A percentile compares a stretch with the other conserved stretches of the same genome.
Conservation (phyloP, 2,888 invertebrate genomes). For the Notodonta ziczac region DNA sequence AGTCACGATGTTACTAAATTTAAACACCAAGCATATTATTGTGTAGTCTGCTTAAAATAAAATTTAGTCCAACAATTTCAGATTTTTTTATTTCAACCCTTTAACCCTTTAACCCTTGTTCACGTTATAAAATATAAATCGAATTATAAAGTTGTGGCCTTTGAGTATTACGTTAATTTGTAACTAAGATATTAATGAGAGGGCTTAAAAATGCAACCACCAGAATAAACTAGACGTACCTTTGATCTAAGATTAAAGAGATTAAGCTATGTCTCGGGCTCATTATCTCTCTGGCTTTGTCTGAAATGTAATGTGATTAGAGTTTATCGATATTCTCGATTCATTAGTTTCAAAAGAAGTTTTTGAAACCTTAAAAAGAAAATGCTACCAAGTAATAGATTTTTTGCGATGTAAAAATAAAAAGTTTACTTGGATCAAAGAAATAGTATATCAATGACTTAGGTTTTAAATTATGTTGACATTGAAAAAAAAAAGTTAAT, state of each 20-base stretch:
- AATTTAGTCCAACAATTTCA: not conserved
- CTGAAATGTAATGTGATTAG: slow-evolving; percentile 10
- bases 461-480: no score
- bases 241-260: slow-evolving; percentile 29
- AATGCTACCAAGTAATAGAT: no score
- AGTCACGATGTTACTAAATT: no score
- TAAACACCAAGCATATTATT: no score
- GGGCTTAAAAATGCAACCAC: not conserved
- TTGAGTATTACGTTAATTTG: not conserved
- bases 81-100: not conserved
- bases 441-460: no score
- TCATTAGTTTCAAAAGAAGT: not conserved
- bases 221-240: not conserved
- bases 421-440: no score
- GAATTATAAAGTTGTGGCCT: not conserved
- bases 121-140: not conserved
- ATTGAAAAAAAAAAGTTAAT: no score
- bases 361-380: no score
- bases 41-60: no score
- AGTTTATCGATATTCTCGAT: slow-evolving; percentile 16
- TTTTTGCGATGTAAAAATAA: no score
- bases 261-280: slow-evolving; percentile 22
- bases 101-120: not conserved
- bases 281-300: slow-evolving; percentile 14
- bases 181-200: not conserved